phyloP scores from a whole-genome alignment of 2,888 invertebrate genomes.

The Rhagophthalmus giganteus region DNA sequence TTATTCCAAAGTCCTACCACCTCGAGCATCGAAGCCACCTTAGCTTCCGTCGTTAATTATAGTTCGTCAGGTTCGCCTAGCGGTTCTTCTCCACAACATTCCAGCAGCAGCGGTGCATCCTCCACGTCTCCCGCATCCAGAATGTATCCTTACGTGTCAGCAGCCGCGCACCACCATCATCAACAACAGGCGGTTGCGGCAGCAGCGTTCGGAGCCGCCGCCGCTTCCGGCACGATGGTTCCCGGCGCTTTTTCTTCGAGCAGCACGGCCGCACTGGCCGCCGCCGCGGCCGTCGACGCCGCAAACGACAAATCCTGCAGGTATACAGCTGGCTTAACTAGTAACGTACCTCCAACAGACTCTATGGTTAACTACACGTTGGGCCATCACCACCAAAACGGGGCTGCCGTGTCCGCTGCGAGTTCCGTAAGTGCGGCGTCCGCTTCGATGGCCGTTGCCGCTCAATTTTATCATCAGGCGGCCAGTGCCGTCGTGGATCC shows the following conservation, averaged over 20 bases:
- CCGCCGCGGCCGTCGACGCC: constrained; percentile 68
- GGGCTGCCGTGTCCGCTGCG: constrained; percentile 65
- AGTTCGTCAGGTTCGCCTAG: constrained; percentile 65
- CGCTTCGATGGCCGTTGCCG: constrained; percentile 65
- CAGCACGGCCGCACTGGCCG: constrained; percentile 64
- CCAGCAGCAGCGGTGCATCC: constrained; percentile 61
- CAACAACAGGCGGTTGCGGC: constrained; percentile 71
- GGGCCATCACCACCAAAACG: constrained; percentile 72
- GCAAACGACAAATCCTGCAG: constrained; percentile 80
- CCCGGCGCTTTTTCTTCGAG: constrained; percentile 62
- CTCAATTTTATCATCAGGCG: constrained; percentile 89
- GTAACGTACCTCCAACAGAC: constrained; percentile 67
- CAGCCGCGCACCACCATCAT: constrained; percentile 68
- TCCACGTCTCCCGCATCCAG: constrained; percentile 69
- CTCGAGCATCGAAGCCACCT: constrained; percentile 72
- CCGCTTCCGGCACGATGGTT: constrained; percentile 67
- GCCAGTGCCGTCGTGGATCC: constrained; percentile 80
- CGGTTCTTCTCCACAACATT: constrained; percentile 70
- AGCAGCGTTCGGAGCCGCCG: constrained; percentile 63
- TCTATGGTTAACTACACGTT: constrained; percentile 83
- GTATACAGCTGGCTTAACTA: constrained; percentile 68
- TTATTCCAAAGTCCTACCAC: constrained; percentile 61
- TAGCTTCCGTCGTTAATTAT: constrained; percentile 66
- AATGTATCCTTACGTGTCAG: constrained; percentile 92
- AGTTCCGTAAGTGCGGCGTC: constrained; percentile 74